Conservation (phyloP, 2,797 vertebrate genomes). For the Zenarchopterus dispar region DNA sequence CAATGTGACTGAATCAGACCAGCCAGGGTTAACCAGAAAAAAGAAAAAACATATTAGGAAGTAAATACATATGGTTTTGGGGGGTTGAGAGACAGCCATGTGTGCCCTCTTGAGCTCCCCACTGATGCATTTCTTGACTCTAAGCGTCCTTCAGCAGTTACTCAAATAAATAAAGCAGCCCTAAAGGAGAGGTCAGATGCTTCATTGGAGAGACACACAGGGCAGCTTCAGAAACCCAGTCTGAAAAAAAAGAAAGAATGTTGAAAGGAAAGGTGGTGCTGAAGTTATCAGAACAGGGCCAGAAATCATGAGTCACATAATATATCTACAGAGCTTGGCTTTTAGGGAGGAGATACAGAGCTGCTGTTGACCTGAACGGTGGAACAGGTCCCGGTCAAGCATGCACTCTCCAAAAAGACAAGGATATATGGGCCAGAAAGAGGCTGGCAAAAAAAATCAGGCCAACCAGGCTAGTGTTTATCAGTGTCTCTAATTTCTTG, state of each 20-base stretch:
- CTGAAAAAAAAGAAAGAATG: conserved; percentile 26
- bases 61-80: background rate
- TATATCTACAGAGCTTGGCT: background rate
- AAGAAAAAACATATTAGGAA: conserved; percentile 6
- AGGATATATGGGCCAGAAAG: conserved; percentile 30
- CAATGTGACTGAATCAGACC: background rate
- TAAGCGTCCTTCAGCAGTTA: conserved; percentile 48
- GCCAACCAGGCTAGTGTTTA: conserved; percentile 27
- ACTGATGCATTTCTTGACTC: conserved; percentile 44
- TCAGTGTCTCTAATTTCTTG: conserved; percentile 35
- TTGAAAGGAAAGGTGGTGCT: conserved; percentile 14
- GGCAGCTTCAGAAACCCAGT: conserved; percentile 41
- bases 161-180: conserved; percentile 64
- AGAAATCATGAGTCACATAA: conserved; percentile 40
- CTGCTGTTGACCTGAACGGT: conserved; percentile 23
- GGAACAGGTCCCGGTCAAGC: conserved; percentile 44
- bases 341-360: conserved; percentile 33
- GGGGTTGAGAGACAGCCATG: conserved; percentile 5
- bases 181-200: conserved; percentile 67
- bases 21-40: background rate
- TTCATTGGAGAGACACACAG: conserved; percentile 70
- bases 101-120: conserved; percentile 19
- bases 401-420: conserved; percentile 43
- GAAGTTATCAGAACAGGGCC: conserved; percentile 57
- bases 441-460: conserved; percentile 44